phyloP scores from a whole-genome alignment of 2,888 invertebrate genomes.

The Bruchidius siliquastri region DNA sequence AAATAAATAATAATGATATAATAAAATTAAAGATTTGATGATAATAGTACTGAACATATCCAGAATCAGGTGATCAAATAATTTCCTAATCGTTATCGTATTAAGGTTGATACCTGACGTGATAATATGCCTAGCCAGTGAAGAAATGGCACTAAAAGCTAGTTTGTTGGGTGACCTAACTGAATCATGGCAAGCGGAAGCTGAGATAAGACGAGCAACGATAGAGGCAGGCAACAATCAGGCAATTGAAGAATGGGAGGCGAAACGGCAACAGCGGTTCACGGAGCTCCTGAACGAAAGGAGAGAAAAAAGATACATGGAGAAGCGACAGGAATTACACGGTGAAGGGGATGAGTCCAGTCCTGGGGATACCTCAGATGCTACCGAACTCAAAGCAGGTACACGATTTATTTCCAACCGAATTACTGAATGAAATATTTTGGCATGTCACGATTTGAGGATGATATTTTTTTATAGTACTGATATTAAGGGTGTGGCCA shows the following conservation, averaged over 20 bases:
- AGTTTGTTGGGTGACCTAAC: not conserved
- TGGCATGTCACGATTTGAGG: too few species aligned
- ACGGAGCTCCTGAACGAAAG: constrained; percentile 35
- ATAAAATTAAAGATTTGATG: too few species aligned
- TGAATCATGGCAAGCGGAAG: constrained; percentile 39
- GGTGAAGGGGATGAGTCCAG: not conserved
- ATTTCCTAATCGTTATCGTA: too few species aligned
- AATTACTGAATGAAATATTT: too few species aligned
- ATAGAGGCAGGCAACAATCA: constrained; percentile 22
- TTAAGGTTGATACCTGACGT: constrained; percentile 52
- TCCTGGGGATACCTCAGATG: not conserved
- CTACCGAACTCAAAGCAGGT: not conserved
- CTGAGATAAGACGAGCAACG: constrained; percentile 39
- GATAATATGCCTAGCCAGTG: constrained; percentile 30
- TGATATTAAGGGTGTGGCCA: too few species aligned
- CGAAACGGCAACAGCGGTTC: constrained; percentile 27
- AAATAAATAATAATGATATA: too few species aligned
- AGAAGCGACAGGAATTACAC: constrained; percentile 22
- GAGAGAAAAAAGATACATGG: constrained; percentile 34
- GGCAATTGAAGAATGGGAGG: constrained; percentile 31
- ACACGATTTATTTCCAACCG: too few species aligned
- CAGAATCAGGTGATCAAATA: too few species aligned
- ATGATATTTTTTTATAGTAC: too few species aligned
- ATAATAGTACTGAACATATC: too few species aligned
- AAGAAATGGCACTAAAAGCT: constrained; percentile 13